Evolutionary conservation across 2,888 invertebrate species (phyloP).

Genomic region (Sympetrum striolatum): DNA sequence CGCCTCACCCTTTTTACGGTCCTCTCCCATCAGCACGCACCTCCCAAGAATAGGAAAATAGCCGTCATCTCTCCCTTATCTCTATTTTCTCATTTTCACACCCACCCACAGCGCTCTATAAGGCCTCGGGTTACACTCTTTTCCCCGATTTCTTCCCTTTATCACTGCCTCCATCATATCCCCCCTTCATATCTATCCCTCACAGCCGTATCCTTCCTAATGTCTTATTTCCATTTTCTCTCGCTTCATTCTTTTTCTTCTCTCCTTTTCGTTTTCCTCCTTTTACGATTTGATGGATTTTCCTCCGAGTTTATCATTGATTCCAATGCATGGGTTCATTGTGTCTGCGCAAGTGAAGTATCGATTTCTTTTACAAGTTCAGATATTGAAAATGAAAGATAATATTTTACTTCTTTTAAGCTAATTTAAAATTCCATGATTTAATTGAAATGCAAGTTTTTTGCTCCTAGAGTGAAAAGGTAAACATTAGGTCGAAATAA

Average conservation of each 20-base stretch:
- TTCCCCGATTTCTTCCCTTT: not conserved
- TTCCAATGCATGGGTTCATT: too few species aligned
- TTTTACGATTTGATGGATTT: too few species aligned
- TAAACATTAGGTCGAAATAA: too few species aligned
- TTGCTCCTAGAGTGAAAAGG: too few species aligned
- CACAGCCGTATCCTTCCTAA: not conserved
- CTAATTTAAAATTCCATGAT: too few species aligned
- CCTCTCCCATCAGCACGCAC: not conserved
- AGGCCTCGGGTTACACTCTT: constrained; percentile 16
- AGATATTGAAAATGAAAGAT: too few species aligned
- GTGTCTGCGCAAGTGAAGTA: too few species aligned
- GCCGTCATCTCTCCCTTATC: constrained; percentile 9
- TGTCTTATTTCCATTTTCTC: not conserved
- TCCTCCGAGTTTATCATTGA: too few species aligned
- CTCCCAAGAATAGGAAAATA: constrained; percentile 19
- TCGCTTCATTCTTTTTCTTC: not conserved
- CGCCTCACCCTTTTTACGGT: constrained; percentile 5
- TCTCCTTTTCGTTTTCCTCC: too few species aligned
- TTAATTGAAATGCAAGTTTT: too few species aligned
- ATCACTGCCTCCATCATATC: not conserved
- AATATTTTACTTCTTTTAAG: too few species aligned
- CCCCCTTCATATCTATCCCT: not conserved
- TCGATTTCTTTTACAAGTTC: too few species aligned
- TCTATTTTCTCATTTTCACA: constrained; percentile 18
- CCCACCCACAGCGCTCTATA: not conserved